Evolutionary conservation across 1,140 invertebrate species (phyloP), one percentile per base, ranked within the genome.

Genomic region (Oryzaephilus surinamensis): DNA sequence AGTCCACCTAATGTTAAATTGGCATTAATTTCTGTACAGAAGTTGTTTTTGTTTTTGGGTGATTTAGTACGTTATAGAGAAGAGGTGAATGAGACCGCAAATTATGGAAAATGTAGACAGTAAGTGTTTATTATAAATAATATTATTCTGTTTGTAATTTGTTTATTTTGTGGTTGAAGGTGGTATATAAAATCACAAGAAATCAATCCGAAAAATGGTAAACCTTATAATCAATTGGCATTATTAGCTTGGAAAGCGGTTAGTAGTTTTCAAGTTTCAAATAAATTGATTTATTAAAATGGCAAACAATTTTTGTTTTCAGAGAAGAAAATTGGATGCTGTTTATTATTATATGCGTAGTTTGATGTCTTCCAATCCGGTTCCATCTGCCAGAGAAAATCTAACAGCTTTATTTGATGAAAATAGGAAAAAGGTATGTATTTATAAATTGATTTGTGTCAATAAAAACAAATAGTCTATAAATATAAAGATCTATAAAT

Each of bases 291-390:
- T 33, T 32, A 8, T 34, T 5, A 32, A 30, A 23, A 32, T 30
- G 10, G 23, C 18, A 14, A 32, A 6, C 16, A 4, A 32, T 48
- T 40, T 52, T 36, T 36, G 45, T 52, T 67, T 74, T 40, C 65
- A 95, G 88, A 81, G 82, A 65, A 73, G 89, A 56, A 91, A 91
- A 70, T 70, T 97, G 35, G 93, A 97, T 66, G 90, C 92, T n/a
- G 88, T 96, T 8, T 97, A 96, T 66, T 95, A 88, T 63, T 95
- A 94, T 58, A 92, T 95, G 80, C 72, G 92, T 52, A 93, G 91
- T 64, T 67, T 96, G 34, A 86, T 92, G 73, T 84, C 90, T 20
- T 91, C 88, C 12, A 94, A 93, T 73, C 88, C 91, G 6, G 86
- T 94, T 55, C 74, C 81, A 38, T 89, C 88, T 7, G 89, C 91